phyloP scores from a whole-genome alignment of 2,113 vertebrate genomes.

The Aythya baeri region DNA sequence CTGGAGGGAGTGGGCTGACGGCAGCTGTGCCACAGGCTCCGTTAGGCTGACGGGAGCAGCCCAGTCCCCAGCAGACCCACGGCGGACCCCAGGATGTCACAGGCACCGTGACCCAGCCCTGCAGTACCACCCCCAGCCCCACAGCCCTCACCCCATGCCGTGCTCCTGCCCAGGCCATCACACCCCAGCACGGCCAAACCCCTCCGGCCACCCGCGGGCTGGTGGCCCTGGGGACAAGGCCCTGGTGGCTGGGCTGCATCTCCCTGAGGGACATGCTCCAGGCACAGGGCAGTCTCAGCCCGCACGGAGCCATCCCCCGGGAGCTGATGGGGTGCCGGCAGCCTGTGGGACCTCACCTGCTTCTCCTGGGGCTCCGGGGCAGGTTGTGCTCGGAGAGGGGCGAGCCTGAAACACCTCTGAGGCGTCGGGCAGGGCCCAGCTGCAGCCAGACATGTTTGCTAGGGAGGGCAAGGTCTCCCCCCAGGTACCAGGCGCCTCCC shows the following conservation, averaged over 20 bases:
- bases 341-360: neutral
- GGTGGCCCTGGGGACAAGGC: neutral
- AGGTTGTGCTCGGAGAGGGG: neutral
- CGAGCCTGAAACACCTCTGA: rapidly evolving
- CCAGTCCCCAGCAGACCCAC: neutral
- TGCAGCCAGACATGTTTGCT: neutral
- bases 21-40: neutral
- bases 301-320: neutral
- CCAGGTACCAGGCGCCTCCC: neutral
- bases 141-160: rapidly evolving
- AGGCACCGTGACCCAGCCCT: too few relatives aligned
- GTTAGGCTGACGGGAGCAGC: neutral
- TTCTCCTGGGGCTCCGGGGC: neutral
- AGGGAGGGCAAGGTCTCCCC: neutral
- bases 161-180: rapidly evolving
- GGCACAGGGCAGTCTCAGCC: neutral
- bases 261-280: neutral
- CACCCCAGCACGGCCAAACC: neutral
- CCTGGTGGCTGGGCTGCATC: neutral
- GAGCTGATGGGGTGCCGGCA: neutral
- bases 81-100: too few relatives aligned
- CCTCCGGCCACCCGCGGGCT: neutral
- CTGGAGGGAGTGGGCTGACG: neutral
- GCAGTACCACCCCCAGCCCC: too few relatives aligned
- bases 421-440: neutral